These are phyloP conservation scores for Dasypus novemcinctus DNA, from an alignment of 2,113 vertebrate species.

Conservation along the genomic window DNA sequence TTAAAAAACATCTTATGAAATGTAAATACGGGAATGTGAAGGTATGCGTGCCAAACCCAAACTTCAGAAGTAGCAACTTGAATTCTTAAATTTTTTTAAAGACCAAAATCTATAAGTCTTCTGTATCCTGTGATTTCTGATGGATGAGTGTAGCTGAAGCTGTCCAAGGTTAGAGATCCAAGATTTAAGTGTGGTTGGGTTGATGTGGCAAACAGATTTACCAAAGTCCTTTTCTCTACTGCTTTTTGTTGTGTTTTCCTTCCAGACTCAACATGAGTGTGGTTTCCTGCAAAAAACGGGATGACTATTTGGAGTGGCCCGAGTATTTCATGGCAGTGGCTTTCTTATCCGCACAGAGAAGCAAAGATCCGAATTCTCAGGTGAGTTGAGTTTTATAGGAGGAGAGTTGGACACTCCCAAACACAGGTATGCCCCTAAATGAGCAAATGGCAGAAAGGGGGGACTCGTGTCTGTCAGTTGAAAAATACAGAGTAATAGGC, in stretches of 20 bases:
- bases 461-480: not conserved
- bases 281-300: slow-evolving; percentile 87
- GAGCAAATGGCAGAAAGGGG: not conserved
- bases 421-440: not conserved
- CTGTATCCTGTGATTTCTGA: not conserved
- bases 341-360: slow-evolving; percentile 97
- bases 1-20: not conserved
- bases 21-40: not conserved
- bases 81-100: not conserved
- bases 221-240: not conserved
- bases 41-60: not conserved
- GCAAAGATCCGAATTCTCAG: slow-evolving; percentile 98
- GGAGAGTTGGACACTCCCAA: not conserved
- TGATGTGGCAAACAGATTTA: not conserved
- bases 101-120: not conserved
- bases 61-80: not conserved
- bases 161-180: not conserved
- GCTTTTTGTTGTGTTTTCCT: not conserved
- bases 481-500: not conserved
- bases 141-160: not conserved
- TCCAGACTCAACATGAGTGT: slow-evolving; percentile 75
- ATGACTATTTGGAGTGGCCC: slow-evolving; percentile 96
- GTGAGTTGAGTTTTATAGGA: slow-evolving; percentile 75
- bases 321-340: slow-evolving; percentile 99
- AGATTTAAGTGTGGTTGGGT: not conserved